Evolutionary conservation across 2,888 invertebrate species (phyloP).

Genomic region (Heliconius charithonia): DNA sequence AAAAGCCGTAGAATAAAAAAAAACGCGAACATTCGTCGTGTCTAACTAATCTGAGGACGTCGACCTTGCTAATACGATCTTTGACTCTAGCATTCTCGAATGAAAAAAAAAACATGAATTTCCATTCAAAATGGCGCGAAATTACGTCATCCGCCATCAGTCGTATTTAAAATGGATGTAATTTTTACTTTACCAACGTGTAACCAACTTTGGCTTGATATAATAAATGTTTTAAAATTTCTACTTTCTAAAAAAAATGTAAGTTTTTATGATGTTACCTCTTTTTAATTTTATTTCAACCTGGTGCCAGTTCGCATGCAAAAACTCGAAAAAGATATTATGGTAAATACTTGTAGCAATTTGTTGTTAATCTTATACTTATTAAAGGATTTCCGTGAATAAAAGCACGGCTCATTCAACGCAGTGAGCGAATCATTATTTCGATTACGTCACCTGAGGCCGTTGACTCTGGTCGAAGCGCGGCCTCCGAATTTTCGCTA

Average conservation of each 20-base stretch:
- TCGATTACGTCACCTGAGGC: slow-evolving; percentile 53
- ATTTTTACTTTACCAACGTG: not conserved
- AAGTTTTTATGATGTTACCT: not conserved
- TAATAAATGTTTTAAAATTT: not conserved
- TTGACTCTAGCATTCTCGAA: slow-evolving; percentile 55
- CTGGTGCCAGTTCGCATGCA: not conserved
- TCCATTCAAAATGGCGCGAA: slow-evolving; percentile 50
- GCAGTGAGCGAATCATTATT: slow-evolving; percentile 47
- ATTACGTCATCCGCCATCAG: slow-evolving; percentile 45
- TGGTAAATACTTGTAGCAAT: not conserved
- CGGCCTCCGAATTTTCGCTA: slow-evolving; percentile 36
- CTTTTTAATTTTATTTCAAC: not conserved
- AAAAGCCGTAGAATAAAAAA: slow-evolving; percentile 70
- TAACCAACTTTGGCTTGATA: not conserved
- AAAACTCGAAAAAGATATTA: not conserved
- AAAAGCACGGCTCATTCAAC: slow-evolving; percentile 41
- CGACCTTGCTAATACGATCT: slow-evolving; percentile 71
- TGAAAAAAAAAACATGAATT: slow-evolving; percentile 56
- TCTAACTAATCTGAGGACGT: slow-evolving; percentile 72
- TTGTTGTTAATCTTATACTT: slow-evolving; percentile 31
- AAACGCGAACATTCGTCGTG: slow-evolving; percentile 60
- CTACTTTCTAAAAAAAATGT: not conserved
- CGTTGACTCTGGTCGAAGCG: slow-evolving; percentile 47
- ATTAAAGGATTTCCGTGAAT: slow-evolving; percentile 43
- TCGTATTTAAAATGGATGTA: slow-evolving; percentile 17